Base-by-base conservation (phyloP, 2,888 invertebrate species). In the Polyploca ridens region DNA sequence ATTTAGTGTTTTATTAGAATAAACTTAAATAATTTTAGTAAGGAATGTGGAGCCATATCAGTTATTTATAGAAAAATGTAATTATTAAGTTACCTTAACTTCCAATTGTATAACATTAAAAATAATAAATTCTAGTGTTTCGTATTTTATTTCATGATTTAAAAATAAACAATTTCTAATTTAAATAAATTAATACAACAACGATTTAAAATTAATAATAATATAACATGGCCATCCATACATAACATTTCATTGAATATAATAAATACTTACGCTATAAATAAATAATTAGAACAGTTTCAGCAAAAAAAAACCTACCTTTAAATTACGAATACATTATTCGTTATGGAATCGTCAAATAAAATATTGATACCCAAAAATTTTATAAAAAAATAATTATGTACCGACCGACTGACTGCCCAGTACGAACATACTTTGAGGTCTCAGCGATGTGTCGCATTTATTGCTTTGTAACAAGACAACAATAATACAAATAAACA, bases 21-120 rank as follows among this genome's bases (percentile, higher is more conserved):
- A 65, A 65, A 10, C 38, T 62, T 62, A 61, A 62, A 63, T 59
- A 63, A 64, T 14, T 65, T 66, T 66, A 66, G 66, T 58, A 63
- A 62, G 69, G 67, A 79, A 87, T 87, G 87, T 86, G 87, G 90
- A 90, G 93, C 93, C 93, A 93, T 93, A 93, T 90, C 90, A 89
- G 84, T 87, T 87, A 88, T 79, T 78, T 83, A 78, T 88, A 88
- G 79, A 77, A 73, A 54, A 81, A 82, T 76, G 73, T 85, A 83
- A 88, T 83, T 84, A 64, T 82, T 92, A 93, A 90, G 93, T 93
- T 93, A 93, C 92, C 93, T 78, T 83, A 79, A 75, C 76, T 80
- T 82, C 27, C 73, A 76, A 80, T 79, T 79, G 69, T 78, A 73
- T 77, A 76, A 80, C 77, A 81, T 78, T 73, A 78, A 79, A 81